Base-by-base conservation (phyloP, 2,113 vertebrate genomes). In the Otis tarda region DNA sequence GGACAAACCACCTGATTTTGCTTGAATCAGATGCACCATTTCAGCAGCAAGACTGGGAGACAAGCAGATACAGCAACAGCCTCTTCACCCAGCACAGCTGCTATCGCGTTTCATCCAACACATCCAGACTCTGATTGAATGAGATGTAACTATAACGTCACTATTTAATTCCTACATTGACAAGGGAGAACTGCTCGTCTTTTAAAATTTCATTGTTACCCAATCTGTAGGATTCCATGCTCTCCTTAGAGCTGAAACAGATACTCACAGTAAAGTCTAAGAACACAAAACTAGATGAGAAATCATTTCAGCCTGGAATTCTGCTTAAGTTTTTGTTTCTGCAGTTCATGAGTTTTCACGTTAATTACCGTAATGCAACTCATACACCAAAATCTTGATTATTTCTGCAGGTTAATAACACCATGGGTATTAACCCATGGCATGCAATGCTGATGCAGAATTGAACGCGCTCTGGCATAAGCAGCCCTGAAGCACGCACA, bases 381-480 rank as follows among this genome's bases (percentile, higher is more conserved):
- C 10, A 21, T 3, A 30, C 8, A 6, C 20, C 18, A 43, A 69
- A 74, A 22, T 6, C 33, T 8, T 4, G 30, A 31, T 30, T n/a
- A 10, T 56, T 69, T 56, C 87, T 65, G 73, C 27, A 55, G 20
- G 27, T 57, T 47, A n/a, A 24, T 5, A 53, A 11, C 3, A 18
- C 19, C 13, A 4, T 2, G 9, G 20, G 27, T 3, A 17, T 6
- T 22, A 35, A 11, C 0, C 0, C 10, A 1, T 1, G 8, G 55
- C 50, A 70, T 0, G 3, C 50, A 70, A 69, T 2, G 37, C 68
- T 16, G 22, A 31, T 21, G 69, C 69, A 33, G 4, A 1, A 21
- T 1, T 4, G 19, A 47, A 43, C 25, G 2, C 0, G 2, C 23
- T 50, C 52, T 0, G 1, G 9, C 15, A 16, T 2, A 14, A n/a